phyloP scores from a whole-genome alignment of 2,888 invertebrate genomes.

The Omphaloscelis lunosa region DNA sequence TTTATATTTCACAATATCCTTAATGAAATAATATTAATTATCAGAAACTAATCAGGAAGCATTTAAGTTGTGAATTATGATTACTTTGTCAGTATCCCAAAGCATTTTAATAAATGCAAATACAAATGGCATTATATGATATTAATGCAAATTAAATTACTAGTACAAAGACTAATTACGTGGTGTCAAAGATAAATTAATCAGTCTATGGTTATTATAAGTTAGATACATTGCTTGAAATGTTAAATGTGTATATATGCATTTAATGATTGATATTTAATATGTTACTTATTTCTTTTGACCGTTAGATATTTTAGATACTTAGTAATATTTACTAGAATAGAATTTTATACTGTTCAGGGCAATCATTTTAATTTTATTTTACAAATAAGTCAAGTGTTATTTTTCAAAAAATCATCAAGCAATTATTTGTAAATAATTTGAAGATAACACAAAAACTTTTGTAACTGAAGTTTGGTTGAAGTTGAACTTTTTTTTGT shows the following conservation, averaged over 20 bases:
- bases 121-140: slow-evolving; percentile 70
- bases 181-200: slow-evolving; percentile 79
- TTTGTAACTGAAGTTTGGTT: neutral
- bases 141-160: slow-evolving; percentile 82
- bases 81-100: slow-evolving; percentile 52
- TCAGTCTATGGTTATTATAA: slow-evolving; percentile 67
- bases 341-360: neutral
- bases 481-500: neutral
- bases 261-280: neutral
- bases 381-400: neutral
- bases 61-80: slow-evolving; percentile 60
- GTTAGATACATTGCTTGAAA: slow-evolving; percentile 53
- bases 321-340: neutral
- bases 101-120: slow-evolving; percentile 73
- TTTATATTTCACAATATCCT: neutral
- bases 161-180: slow-evolving; percentile 73
- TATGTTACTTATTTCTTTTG: neutral
- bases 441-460: neutral
- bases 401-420: neutral
- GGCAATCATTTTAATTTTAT: too few species aligned
- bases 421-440: neutral
- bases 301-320: neutral
- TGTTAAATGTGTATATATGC: slow-evolving; percentile 30
- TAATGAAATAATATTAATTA: neutral
- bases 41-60: slow-evolving; percentile 37